Percentiles rank a stretch among this genome's conserved stretches.
These are phyloP conservation scores for Sciurus vulgaris DNA, from an alignment of 2,797 vertebrate genomes.

Conservation along the genomic window DNA sequence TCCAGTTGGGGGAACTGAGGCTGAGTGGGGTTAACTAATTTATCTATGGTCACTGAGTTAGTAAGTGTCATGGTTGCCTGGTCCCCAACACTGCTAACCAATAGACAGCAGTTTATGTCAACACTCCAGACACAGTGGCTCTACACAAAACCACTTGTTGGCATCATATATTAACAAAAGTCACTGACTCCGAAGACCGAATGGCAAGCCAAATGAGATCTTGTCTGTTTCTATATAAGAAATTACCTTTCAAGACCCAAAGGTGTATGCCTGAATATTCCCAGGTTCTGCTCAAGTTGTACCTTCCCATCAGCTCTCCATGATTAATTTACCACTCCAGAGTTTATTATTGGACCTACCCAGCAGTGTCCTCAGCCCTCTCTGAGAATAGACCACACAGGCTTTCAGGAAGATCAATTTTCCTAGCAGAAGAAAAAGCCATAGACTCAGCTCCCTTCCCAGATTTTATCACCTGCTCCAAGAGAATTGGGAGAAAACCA, in stretches of 20 bases:
- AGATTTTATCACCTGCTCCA: constrained; percentile 60
- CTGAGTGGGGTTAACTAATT: neutral
- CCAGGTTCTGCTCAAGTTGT: neutral
- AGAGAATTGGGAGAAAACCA: constrained; percentile 40
- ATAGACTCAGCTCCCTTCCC: constrained; percentile 55
- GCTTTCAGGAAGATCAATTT: constrained; percentile 56
- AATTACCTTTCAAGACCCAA: constrained; percentile 21
- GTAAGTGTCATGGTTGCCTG: neutral
- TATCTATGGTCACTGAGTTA: neutral
- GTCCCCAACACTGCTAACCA: neutral
- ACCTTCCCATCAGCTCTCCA: neutral
- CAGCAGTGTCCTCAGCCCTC: neutral
- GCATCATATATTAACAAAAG: neutral
- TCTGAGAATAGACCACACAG: neutral
- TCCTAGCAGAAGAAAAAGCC: constrained; percentile 53
- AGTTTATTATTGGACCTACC: neutral
- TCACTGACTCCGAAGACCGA: neutral
- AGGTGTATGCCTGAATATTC: neutral
- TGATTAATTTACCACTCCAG: constrained; percentile 47
- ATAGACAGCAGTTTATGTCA: neutral
- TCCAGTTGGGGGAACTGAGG: neutral
- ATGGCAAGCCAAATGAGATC: neutral
- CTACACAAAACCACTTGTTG: neutral
- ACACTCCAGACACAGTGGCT: rapidly evolving
- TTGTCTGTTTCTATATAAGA: neutral